Evolutionary conservation across 2,113 vertebrate species (phyloP).

Genomic region (Pyxicephalus adspersus): DNA sequence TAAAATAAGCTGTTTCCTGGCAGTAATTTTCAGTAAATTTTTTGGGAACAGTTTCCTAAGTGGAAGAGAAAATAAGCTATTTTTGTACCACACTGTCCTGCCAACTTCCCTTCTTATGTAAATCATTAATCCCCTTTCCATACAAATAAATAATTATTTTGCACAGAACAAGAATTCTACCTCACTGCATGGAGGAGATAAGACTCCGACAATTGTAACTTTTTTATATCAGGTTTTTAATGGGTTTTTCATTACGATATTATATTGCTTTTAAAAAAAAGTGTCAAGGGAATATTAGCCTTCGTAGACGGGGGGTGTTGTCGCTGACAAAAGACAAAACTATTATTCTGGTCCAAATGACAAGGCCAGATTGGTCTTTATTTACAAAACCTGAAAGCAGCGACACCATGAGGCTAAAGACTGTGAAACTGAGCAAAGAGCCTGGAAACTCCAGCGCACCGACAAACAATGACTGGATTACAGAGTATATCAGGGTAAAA

Average conservation of each 20-base stretch:
- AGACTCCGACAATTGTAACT: slow-evolving; percentile 24
- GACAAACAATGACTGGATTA: too few species aligned
- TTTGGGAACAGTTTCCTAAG: slow-evolving; percentile 34
- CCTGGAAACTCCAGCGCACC: too few species aligned
- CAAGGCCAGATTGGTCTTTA: slow-evolving; percentile 3
- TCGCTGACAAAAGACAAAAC: neutral
- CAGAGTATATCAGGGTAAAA: too few species aligned
- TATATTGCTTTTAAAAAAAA: neutral
- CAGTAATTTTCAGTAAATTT: slow-evolving; percentile 41
- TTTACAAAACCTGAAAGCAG: neutral
- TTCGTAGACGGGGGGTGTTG: neutral
- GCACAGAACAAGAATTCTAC: slow-evolving; percentile 18
- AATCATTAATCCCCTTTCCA: slow-evolving; percentile 45
- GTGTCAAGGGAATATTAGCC: neutral
- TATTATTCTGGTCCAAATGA: neutral
- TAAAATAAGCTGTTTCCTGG: slow-evolving; percentile 37
- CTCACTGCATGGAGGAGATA: slow-evolving; percentile 34
- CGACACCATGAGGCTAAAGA: too few species aligned
- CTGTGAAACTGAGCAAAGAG: too few species aligned
- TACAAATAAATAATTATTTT: slow-evolving; percentile 51
- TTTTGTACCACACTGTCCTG: slow-evolving; percentile 42
- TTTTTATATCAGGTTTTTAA: neutral
- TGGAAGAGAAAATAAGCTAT: slow-evolving; percentile 41
- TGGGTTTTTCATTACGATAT: neutral
- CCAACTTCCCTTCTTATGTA: slow-evolving; percentile 54